Percentiles rank a stretch among this genome's conserved stretches.
These are phyloP conservation scores for Anagyrus pseudococci DNA, from an alignment of 2,888 invertebrate species.

Conservation along the genomic window DNA sequence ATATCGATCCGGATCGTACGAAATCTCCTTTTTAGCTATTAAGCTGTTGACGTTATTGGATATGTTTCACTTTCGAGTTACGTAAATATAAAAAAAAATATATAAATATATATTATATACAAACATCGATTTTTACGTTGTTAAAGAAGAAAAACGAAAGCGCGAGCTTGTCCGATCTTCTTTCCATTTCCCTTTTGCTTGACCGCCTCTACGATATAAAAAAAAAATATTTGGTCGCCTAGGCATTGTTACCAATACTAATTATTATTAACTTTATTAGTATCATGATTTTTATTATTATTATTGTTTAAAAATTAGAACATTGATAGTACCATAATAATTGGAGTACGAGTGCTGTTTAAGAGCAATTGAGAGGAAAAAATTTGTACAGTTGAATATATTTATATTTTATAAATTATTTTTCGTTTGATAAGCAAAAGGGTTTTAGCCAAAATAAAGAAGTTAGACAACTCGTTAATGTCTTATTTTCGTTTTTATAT, in stretches of 20 bases:
- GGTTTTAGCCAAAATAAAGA: constrained; percentile 38
- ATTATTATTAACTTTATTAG: constrained; percentile 45
- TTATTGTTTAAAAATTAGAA: constrained; percentile 21
- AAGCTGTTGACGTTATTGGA: constrained; percentile 61
- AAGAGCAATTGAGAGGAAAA: constrained; percentile 22
- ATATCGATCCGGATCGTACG: constrained; percentile 44
- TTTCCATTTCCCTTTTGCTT: constrained; percentile 48
- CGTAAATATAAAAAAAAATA: constrained; percentile 44
- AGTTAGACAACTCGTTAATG: constrained; percentile 30
- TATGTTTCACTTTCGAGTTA: constrained; percentile 55
- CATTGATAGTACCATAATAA: constrained; percentile 45
- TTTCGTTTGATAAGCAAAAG: constrained; percentile 37
- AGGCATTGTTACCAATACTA: constrained; percentile 58
- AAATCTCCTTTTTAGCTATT: constrained; percentile 51
- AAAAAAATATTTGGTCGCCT: constrained; percentile 37
- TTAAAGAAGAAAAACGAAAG: constrained; percentile 30
- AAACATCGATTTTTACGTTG: constrained; percentile 43
- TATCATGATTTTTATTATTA: constrained; percentile 40
- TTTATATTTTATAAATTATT: no score
- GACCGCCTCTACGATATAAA: constrained; percentile 26
- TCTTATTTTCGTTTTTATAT: constrained; percentile 34
- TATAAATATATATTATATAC: constrained; percentile 36
- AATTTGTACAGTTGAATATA: constrained; percentile 42
- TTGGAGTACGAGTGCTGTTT: constrained; percentile 22
- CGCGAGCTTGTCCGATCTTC: constrained; percentile 42